Base-by-base conservation (phyloP, 2,888 invertebrate species). In the Acleris literana region DNA sequence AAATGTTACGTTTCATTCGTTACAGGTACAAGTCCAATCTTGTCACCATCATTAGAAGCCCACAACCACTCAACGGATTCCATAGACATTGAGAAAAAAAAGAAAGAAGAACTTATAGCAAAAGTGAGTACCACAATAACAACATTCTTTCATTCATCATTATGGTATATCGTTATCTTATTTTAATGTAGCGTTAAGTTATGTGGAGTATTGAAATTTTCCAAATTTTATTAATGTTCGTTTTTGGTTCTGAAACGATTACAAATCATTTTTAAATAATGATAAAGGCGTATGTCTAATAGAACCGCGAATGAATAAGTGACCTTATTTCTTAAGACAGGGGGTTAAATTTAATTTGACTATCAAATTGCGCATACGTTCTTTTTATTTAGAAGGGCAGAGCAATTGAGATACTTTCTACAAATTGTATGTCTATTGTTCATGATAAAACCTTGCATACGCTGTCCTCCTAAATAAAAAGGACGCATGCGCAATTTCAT, bases 1-100 rank as follows among this genome's bases (percentile, higher is more conserved):
- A 20, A 44, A 53, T 29, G 17, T 11, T 5, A 52, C 22, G 11
- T 59, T 64, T 64, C 48, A 54, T 51, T 64, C 56, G 25, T 82
- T 83, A 0, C 81, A 92, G 92, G 96, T 74, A 95, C 96, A 79
- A 96, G 97, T 88, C 97, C 97, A 70, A 94, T 96, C 76, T 94
- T 95, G 78, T 96, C 96, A 70, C 96, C 96, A 63, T 82, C 90
- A 78, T 80, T 90, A 90, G 94, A 94, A 68, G 92, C 94, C 78
- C 95, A 95, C 92, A 96, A 96, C 86, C 96, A 96, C 93, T 96
- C 96, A 84, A 95, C 95, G 89, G 96, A 97, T 91, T 95, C 96
- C 71, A 94, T 94, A 83, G 95, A 95, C 75, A 77, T 90, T 72
- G 94, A 93, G 76, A 96, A 95, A 83, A 96, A 95, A 87, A 96